Evolutionary conservation across 2,113 vertebrate genomes (phyloP).

Genomic region (Lynx canadensis): DNA sequence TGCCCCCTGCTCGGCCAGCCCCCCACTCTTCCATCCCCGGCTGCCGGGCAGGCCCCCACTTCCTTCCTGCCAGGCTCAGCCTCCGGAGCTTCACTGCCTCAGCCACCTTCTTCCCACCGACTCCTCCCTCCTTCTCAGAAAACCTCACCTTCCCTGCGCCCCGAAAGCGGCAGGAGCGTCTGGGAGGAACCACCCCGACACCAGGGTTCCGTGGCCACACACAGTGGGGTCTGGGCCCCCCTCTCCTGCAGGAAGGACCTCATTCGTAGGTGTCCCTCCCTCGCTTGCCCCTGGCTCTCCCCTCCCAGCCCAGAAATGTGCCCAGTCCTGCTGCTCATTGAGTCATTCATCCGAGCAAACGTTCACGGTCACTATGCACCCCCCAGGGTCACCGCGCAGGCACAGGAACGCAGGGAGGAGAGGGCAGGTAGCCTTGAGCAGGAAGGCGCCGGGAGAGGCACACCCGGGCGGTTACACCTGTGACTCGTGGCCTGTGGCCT

Average conservation of each 20-base stretch:
- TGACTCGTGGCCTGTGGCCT: background rate
- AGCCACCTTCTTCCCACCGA: accelerated
- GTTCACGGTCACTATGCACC: accelerated
- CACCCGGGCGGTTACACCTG: accelerated
- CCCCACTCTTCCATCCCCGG: accelerated
- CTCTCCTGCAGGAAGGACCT: background rate
- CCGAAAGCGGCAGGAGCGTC: background rate
- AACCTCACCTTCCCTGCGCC: background rate
- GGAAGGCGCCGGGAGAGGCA: accelerated
- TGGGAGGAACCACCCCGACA: accelerated
- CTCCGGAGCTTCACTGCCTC: background rate
- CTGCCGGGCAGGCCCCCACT: accelerated
- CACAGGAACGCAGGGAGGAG: accelerated
- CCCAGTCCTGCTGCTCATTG: accelerated
- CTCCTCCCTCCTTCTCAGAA: accelerated
- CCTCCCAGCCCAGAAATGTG: accelerated
- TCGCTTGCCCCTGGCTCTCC: accelerated
- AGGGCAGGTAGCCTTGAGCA: accelerated
- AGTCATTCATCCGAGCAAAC: accelerated
- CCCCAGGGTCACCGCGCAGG: background rate
- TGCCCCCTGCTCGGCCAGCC: accelerated
- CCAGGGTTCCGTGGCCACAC: accelerated
- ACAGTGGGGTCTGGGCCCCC: background rate
- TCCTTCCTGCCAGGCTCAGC: background rate
- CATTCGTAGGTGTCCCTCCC: accelerated